Conservation (phyloP, 2,113 vertebrate genomes). For the Ochotona curzoniae region DNA sequence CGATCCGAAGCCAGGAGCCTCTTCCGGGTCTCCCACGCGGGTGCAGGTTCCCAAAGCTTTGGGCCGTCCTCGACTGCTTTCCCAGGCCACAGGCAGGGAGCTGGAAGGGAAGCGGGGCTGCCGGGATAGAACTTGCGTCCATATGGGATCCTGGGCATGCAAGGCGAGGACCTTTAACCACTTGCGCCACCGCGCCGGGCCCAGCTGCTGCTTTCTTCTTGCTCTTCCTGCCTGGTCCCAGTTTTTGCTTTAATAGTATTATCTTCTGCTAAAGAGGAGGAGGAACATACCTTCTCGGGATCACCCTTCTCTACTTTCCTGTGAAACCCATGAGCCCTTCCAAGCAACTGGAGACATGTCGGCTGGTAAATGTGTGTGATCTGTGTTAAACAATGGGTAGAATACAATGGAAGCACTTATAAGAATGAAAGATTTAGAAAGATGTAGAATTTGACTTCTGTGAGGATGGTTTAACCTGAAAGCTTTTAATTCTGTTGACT, state of each 20-base stretch:
- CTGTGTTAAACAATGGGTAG: background rate
- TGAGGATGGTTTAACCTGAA: background rate
- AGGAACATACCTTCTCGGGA: background rate
- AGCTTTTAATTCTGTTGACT: conserved; percentile 24
- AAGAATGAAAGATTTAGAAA: background rate
- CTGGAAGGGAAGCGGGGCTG: no score
- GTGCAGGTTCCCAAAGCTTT: no score
- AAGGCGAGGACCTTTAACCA: no score
- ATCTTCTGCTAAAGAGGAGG: background rate
- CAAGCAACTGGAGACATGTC: background rate
- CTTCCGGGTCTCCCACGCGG: no score
- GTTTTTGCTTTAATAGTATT: background rate
- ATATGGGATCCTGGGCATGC: no score
- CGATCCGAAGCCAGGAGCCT: no score
- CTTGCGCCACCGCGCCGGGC: no score
- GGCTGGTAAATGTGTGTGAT: background rate
- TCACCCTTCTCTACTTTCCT: fast-evolving
- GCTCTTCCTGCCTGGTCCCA: background rate
- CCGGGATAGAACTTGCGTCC: no score
- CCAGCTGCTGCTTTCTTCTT: no score
- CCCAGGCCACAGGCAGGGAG: no score
- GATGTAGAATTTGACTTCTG: background rate
- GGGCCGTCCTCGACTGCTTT: no score
- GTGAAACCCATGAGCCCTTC: background rate
- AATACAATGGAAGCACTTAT: background rate